Evolutionary conservation across 2,113 vertebrate genomes (phyloP).

Genomic region (Maccullochella peelii): DNA sequence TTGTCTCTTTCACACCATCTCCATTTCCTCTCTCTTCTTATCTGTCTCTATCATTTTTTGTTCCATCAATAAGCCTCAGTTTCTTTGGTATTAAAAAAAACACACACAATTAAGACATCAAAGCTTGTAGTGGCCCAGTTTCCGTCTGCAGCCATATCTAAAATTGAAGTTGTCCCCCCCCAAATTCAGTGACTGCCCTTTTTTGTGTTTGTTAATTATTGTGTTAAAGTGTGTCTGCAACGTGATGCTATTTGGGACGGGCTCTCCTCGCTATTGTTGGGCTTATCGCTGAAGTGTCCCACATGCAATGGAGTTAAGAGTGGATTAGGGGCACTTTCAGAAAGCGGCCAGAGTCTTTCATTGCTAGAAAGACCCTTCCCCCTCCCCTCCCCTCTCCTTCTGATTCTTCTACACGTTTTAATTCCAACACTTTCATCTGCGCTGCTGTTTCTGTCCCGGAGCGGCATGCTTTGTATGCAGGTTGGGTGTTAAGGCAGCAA

Average conservation of each 20-base stretch:
- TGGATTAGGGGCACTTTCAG: slow-evolving; percentile 68
- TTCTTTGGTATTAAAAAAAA: slow-evolving; percentile 60
- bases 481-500: slow-evolving; percentile 37
- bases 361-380: slow-evolving; percentile 68
- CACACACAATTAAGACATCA: slow-evolving; percentile 82
- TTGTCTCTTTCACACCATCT: slow-evolving; percentile 60
- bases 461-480: slow-evolving; percentile 45
- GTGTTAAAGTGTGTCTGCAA: slow-evolving; percentile 35
- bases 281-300: slow-evolving; percentile 68
- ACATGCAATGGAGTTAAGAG: slow-evolving; percentile 66
- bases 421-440: slow-evolving; percentile 50
- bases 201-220: slow-evolving; percentile 73
- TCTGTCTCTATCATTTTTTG: slow-evolving; percentile 51
- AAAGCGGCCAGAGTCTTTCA: slow-evolving; percentile 49
- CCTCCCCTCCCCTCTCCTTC: neutral
- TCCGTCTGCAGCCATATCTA: slow-evolving; percentile 72
- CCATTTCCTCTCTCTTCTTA: slow-evolving; percentile 33
- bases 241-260: slow-evolving; percentile 45
- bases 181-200: slow-evolving; percentile 55
- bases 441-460: slow-evolving; percentile 33
- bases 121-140: slow-evolving; percentile 82
- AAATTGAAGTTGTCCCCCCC: slow-evolving; percentile 70
- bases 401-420: slow-evolving; percentile 32
- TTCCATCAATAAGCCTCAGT: slow-evolving; percentile 72
- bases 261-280: slow-evolving; percentile 53